Conservation (phyloP, 2,888 invertebrate species). For the Morpho helenor region DNA sequence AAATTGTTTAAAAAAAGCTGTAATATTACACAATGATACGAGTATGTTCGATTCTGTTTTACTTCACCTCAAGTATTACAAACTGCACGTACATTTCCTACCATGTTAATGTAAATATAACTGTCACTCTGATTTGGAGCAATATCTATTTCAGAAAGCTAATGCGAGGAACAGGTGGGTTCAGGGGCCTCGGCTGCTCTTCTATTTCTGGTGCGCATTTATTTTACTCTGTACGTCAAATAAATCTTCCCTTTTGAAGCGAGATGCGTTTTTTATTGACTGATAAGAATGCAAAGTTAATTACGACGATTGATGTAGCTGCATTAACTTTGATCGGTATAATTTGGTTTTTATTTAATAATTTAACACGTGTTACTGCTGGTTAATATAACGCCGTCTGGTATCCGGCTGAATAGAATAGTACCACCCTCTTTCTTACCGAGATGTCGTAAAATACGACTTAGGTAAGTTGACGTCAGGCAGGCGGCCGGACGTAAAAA, state of each 20-base stretch:
- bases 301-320: slow-evolving; percentile 25
- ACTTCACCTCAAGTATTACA: background rate
- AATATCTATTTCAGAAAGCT: slow-evolving; percentile 56
- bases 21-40: background rate
- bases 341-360: slow-evolving; percentile 21
- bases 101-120: slow-evolving; percentile 24
- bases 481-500: too few relatives aligned
- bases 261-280: slow-evolving; percentile 46
- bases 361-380: slow-evolving; percentile 13
- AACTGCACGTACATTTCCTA: slow-evolving; percentile 7
- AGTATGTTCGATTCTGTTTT: background rate
- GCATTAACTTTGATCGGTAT: slow-evolving; percentile 20
- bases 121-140: slow-evolving; percentile 51
- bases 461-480: too few relatives aligned
- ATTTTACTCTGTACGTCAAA: slow-evolving; percentile 41
- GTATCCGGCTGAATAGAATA: too few relatives aligned
- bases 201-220: slow-evolving; percentile 46
- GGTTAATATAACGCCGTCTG: background rate
- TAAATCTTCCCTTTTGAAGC: slow-evolving; percentile 61
- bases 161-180: slow-evolving; percentile 58
- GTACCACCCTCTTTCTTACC: too few relatives aligned
- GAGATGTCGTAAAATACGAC: too few relatives aligned
- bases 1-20: too few relatives aligned
- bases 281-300: slow-evolving; percentile 50
- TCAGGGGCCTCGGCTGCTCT: slow-evolving; percentile 38